Conservation (phyloP, 2,797 vertebrate genomes). For the Lithobates pipiens region DNA sequence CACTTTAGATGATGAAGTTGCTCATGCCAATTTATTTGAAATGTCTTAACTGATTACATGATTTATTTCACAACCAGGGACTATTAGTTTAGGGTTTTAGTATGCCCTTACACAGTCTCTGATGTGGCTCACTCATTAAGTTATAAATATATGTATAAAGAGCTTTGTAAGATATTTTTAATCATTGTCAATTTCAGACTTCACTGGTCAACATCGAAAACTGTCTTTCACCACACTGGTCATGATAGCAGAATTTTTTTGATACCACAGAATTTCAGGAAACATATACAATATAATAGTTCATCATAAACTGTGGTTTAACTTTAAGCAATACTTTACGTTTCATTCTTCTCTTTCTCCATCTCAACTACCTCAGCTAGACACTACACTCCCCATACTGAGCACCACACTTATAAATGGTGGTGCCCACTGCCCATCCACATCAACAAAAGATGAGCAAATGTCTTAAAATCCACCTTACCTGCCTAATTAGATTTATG, state of each 20-base stretch:
- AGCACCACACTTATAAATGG: background rate
- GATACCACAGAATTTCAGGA: background rate
- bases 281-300: background rate
- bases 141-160: background rate
- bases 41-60: background rate
- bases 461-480: background rate
- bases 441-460: background rate
- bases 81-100: background rate
- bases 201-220: background rate
- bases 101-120: background rate
- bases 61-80: background rate
- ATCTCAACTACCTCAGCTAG: background rate
- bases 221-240: background rate
- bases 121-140: background rate
- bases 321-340: background rate
- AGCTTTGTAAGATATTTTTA: background rate
- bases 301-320: background rate
- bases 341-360: background rate
- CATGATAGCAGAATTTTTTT: background rate
- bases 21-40: background rate
- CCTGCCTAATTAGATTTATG: no score
- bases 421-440: no score
- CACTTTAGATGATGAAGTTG: background rate
- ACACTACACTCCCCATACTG: background rate
- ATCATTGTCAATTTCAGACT: background rate